These are phyloP conservation scores for Typhlichthys subterraneus DNA, from an alignment of 2,797 vertebrate genomes.

Conservation along the genomic window DNA sequence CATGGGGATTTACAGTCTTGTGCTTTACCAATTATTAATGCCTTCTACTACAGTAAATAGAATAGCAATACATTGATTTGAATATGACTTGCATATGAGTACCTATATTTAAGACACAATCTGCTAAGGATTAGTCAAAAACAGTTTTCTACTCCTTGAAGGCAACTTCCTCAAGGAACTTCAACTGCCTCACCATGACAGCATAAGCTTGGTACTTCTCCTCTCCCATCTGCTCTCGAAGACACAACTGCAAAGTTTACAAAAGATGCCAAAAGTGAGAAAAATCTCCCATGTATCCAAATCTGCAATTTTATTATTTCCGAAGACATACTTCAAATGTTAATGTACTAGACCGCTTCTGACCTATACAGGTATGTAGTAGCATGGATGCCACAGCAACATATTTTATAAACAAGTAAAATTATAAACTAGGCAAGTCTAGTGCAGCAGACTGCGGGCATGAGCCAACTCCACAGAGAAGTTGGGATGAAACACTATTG, in stretches of 20 bases:
- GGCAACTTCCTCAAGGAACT: slow-evolving; percentile 92
- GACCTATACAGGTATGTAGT: too few relatives aligned
- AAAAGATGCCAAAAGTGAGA: background rate
- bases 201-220: slow-evolving; percentile 85
- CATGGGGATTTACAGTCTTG: slow-evolving; percentile 15
- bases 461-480: too few relatives aligned
- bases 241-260: slow-evolving; percentile 71
- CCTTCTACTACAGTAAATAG: slow-evolving; percentile 13
- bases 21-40: slow-evolving; percentile 30
- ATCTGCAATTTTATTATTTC: background rate
- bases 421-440: too few relatives aligned
- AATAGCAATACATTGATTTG: background rate
- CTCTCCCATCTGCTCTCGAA: slow-evolving; percentile 88
- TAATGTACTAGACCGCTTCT: background rate
- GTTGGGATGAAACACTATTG: too few relatives aligned
- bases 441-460: too few relatives aligned
- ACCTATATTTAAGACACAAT: slow-evolving; percentile 19
- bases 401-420: too few relatives aligned
- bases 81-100: background rate
- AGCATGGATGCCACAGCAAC: too few relatives aligned
- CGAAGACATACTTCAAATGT: background rate
- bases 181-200: slow-evolving; percentile 90
- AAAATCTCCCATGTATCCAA: background rate
- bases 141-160: slow-evolving; percentile 54
- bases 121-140: background rate